These are phyloP conservation scores for Ophioninae sp. DNA, from an alignment of 2,888 invertebrate species.

Conservation along the genomic window DNA sequence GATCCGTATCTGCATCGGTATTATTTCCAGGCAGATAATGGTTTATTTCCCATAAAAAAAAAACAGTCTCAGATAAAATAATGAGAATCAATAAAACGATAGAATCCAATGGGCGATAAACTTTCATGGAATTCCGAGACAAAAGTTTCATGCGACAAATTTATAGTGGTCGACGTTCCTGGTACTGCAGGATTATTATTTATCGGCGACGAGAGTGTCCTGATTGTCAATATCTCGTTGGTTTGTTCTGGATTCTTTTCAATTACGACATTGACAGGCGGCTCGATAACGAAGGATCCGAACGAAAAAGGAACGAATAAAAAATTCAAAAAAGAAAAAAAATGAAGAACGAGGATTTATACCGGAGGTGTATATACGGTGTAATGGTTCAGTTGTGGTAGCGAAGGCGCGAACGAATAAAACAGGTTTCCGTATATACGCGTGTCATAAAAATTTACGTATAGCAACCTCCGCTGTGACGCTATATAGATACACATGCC, in stretches of 20 bases:
- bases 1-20: background rate
- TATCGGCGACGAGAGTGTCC: conserved; percentile 54
- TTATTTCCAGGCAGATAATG: background rate
- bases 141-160: conserved; percentile 32
- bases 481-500: conserved; percentile 40
- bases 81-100: conserved; percentile 33
- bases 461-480: conserved; percentile 47
- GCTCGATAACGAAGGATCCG: conserved; percentile 40
- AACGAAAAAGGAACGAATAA: conserved; percentile 52
- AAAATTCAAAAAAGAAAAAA: conserved; percentile 7
- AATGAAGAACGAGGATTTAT: conserved; percentile 60
- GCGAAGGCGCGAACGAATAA: conserved; percentile 66
- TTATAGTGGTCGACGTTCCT: conserved; percentile 32
- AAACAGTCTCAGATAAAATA: conserved; percentile 15
- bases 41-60: background rate
- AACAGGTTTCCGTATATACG: conserved; percentile 71
- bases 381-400: conserved; percentile 52
- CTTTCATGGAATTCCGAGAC: conserved; percentile 31
- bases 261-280: conserved; percentile 52
- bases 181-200: conserved; percentile 28
- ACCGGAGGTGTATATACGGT: conserved; percentile 47
- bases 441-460: conserved; percentile 73
- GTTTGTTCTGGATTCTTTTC: conserved; percentile 53
- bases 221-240: conserved; percentile 51
- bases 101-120: conserved; percentile 31